phyloP scores from a whole-genome alignment of 1,140 invertebrate genomes.

The Heliconius nattereri region DNA sequence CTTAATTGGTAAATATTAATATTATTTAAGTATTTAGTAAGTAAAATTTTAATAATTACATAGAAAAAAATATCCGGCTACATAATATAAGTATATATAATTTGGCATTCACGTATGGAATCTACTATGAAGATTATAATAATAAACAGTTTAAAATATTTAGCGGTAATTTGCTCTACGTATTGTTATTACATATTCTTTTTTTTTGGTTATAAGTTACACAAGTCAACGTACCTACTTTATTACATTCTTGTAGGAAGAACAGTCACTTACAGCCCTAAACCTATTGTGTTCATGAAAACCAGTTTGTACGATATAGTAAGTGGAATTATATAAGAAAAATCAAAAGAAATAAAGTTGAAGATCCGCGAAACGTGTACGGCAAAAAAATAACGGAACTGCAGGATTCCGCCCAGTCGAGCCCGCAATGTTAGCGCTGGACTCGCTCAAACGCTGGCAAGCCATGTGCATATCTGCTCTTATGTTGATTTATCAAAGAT shows the following conservation, averaged over 20 bases:
- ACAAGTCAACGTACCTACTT: slow-evolving; percentile 20
- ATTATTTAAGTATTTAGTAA: background rate
- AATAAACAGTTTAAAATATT: background rate
- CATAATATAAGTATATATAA: background rate
- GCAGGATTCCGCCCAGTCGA: slow-evolving; percentile 60
- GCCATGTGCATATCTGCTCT: background rate
- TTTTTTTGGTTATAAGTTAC: background rate
- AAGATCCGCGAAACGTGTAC: slow-evolving; percentile 60
- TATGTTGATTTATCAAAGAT: background rate
- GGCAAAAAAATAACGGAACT: slow-evolving; percentile 70
- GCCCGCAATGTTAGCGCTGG: slow-evolving; percentile 34
- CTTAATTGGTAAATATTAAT: background rate
- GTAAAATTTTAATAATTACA: background rate
- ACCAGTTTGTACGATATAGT: slow-evolving; percentile 37
- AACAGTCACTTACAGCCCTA: slow-evolving; percentile 15
- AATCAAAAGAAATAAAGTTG: slow-evolving; percentile 51
- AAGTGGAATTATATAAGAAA: slow-evolving; percentile 40
- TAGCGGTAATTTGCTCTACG: background rate
- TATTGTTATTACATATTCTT: background rate
- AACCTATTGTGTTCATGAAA: slow-evolving; percentile 36
- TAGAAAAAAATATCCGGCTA: background rate
- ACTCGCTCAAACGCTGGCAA: background rate
- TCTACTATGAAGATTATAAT: background rate
- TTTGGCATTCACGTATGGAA: background rate
- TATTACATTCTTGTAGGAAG: slow-evolving; percentile 22